These are phyloP conservation scores for Heterotis niloticus DNA, from an alignment of 2,113 vertebrate genomes.

Conservation along the genomic window DNA sequence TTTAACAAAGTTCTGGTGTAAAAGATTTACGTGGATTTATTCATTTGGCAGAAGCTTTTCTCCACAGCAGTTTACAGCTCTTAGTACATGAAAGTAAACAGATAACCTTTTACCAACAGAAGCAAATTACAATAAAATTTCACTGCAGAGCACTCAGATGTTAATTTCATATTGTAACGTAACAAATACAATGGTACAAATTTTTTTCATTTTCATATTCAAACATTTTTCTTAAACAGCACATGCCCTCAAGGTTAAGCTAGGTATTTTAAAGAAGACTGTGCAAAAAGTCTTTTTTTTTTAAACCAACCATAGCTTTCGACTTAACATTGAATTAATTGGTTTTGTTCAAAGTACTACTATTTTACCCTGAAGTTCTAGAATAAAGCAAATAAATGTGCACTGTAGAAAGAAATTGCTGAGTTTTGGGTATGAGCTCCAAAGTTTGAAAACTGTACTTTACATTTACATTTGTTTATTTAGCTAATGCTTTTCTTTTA, in stretches of 20 bases:
- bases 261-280: slow-evolving; percentile 11
- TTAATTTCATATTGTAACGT: slow-evolving; percentile 6
- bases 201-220: slow-evolving; percentile 24
- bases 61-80: neutral
- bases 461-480: too few relatives aligned
- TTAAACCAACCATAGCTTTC: neutral
- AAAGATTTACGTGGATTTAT: too few relatives aligned
- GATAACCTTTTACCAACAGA: neutral
- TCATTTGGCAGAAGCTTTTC: neutral
- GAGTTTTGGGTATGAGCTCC: too few relatives aligned
- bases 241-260: slow-evolving; percentile 21
- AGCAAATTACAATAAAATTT: neutral
- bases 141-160: neutral
- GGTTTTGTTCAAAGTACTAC: slow-evolving; percentile 13
- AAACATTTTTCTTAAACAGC: slow-evolving; percentile 21
- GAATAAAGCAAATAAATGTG: neutral
- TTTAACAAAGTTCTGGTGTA: neutral
- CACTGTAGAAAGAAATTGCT: too few relatives aligned
- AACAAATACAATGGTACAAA: slow-evolving; percentile 21
- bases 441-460: too few relatives aligned
- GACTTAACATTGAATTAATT: slow-evolving; percentile 11
- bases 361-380: slow-evolving; percentile 10
- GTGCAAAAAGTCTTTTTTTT: slow-evolving; percentile 17
- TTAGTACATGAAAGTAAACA: neutral
- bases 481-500: too few relatives aligned